Evolutionary conservation across 2,113 vertebrate genomes (phyloP), one percentile per base, ranked within the genome.

Genomic region (Kryptolebias marmoratus): DNA sequence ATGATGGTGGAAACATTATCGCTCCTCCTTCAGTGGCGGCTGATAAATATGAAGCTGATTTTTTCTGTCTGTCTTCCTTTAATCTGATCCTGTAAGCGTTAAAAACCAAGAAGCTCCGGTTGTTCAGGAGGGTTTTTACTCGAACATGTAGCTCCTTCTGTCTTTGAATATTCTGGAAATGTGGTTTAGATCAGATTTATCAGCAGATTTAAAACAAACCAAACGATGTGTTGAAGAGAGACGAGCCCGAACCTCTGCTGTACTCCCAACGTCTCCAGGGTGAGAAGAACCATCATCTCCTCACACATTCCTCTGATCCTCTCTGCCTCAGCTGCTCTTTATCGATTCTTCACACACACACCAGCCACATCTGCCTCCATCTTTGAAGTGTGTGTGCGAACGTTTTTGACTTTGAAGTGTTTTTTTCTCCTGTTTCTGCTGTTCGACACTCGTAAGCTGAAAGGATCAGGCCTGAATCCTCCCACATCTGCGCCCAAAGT

Each of bases 291-390:
- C 70, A 55, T 81, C 75, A 71, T 58, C 68, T 68, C 65, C 59
- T 48, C 66, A 77, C 87, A 86, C 81, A 77, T 80, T 88, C 74
- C 74, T 87, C 69, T 79, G 50, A 71, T 69, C 75, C 72, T 42
- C 54, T n/a, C 62, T 2, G 22, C 31, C 1, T 31, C 13, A 1
- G 39, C 52, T 50, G 0, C 62, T 30, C 22, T 57, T 12, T 69
- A 84, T 83, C 74, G 82, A 87, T 85, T 83, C 79, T 81, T 76
- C 77, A 79, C 83, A 75, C 80, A 74, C 76, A 75, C 27, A 16
- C 15, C 62, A 42, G 11, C 42, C 56, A 65, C 70, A 73, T 66
- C 63, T 73, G 62, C 48, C 28, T 14, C 50, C 1, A 55, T 45
- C 81, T 79, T 84, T 87, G 85, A 84, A 82, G 79, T 81, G 60